Evolutionary conservation across 1,140 invertebrate genomes (phyloP).

Genomic region (Drosophila subpulchrella): DNA sequence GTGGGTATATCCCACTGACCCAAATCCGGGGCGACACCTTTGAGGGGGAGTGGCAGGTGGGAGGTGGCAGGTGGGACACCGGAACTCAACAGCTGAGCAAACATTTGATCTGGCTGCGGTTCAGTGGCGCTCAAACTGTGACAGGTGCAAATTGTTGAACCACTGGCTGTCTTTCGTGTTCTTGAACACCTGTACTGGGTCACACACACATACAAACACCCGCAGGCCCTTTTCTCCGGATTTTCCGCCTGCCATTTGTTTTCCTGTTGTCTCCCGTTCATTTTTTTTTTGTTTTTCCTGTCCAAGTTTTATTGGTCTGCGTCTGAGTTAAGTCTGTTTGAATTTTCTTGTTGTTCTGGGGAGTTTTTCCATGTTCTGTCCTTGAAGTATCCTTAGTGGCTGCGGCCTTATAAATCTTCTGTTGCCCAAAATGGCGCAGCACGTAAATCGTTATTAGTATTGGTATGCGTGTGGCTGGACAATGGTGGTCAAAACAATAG

Average conservation of each 20-base stretch:
- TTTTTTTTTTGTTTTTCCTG: constrained; percentile 16
- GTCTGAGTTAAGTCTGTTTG: constrained; percentile 67
- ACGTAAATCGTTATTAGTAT: constrained; percentile 46
- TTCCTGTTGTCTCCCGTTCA: constrained; percentile 19
- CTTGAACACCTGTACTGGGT: constrained; percentile 48
- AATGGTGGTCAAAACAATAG: background rate
- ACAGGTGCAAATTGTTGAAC: constrained; percentile 75
- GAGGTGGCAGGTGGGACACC: constrained; percentile 6
- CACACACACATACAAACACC: constrained; percentile 28
- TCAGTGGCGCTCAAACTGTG: constrained; percentile 58
- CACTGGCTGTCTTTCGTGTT: constrained; percentile 39
- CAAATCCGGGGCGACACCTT: constrained; percentile 55
- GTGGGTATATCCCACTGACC: constrained; percentile 38
- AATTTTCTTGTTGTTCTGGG: constrained; percentile 35
- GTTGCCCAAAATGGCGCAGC: constrained; percentile 70
- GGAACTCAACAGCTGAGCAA: constrained; percentile 54
- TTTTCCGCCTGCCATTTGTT: constrained; percentile 32
- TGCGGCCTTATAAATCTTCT: constrained; percentile 74
- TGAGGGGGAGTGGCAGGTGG: background rate
- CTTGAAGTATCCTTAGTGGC: constrained; percentile 72
- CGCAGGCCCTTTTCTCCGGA: constrained; percentile 15
- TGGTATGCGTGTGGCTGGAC: constrained; percentile 25
- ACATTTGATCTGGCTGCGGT: constrained; percentile 53
- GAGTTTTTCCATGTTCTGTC: constrained; percentile 58
- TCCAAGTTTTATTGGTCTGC: constrained; percentile 70